Base-by-base conservation (phyloP, 2,888 invertebrate species). In the Coenonympha glycerion region DNA sequence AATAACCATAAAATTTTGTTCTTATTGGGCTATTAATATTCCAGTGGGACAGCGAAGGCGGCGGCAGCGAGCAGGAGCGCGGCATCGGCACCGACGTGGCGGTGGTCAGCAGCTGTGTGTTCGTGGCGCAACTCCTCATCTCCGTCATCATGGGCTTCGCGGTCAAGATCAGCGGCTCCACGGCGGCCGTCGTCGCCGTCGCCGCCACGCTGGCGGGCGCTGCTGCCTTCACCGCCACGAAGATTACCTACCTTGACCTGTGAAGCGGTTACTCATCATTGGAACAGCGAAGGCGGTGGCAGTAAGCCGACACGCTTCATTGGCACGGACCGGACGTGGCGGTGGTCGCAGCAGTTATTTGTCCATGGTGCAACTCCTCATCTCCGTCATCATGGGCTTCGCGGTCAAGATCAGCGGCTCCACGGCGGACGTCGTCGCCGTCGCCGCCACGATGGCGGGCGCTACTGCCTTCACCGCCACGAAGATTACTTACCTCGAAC, bases 311-410 rank as follows among this genome's bases (percentile, higher is more conserved):
- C n/a, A n/a, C n/a, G n/a, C n/a, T n/a, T n/a, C n/a, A n/a, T n/a
- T n/a, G n/a, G n/a, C n/a, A 98, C 98, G 0, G 98, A 98, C 73
- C 28, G 95, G 98, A 98, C 73, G 92, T 98, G 0, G 98, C 97
- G 0, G 92, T 98, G 45, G 94, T 98, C 28, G 96, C 69, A 95
- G 96, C 69, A 95, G 95, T 69, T 98, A 98, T 93, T 97, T 96
- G 2, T 98, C 98, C 76, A 89, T n/a, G n/a, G n/a, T n/a, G n/a
- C n/a, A n/a, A n/a, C n/a, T n/a, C n/a, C n/a, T n/a, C n/a, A n/a
- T n/a, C n/a, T n/a, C n/a, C n/a, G n/a, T n/a, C n/a, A n/a, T n/a
- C n/a, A n/a, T n/a, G n/a, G n/a, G n/a, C n/a, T n/a, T n/a, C n/a
- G n/a, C n/a, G n/a, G n/a, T n/a, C n/a, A n/a, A n/a, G n/a, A n/a